phyloP scores from a whole-genome alignment of 2,797 vertebrate genomes.

The Peromyscus melanophrys region DNA sequence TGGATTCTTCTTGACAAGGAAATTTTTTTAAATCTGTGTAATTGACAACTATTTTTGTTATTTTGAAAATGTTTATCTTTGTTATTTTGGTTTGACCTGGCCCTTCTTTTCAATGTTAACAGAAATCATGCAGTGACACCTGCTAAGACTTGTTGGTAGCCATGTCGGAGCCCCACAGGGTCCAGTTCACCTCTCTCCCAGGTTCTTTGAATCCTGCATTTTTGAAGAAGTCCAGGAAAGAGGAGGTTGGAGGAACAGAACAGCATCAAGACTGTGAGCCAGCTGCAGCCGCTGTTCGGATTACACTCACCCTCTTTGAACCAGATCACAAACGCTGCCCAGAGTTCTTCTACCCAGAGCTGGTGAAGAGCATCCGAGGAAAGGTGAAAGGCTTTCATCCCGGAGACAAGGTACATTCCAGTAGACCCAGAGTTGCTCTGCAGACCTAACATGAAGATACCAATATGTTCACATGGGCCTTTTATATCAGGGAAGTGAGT shows the following conservation, averaged over 20 bases:
- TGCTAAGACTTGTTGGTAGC: slow-evolving; percentile 76
- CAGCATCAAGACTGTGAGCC: slow-evolving; percentile 87
- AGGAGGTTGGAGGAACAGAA: slow-evolving; percentile 81
- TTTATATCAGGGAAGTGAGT: background rate
- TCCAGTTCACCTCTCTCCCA: slow-evolving; percentile 91
- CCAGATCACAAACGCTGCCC: slow-evolving; percentile 93
- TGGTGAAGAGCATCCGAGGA: slow-evolving; percentile 88
- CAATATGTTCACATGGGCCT: background rate
- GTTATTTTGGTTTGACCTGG: slow-evolving; percentile 57
- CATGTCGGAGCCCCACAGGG: slow-evolving; percentile 94
- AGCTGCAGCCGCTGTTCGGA: slow-evolving; percentile 88
- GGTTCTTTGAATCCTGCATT: slow-evolving; percentile 86
- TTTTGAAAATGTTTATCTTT: slow-evolving; percentile 48
- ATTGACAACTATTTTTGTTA: background rate
- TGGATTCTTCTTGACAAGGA: slow-evolving; percentile 43
- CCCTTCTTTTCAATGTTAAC: slow-evolving; percentile 68
- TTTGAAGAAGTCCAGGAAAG: slow-evolving; percentile 86
- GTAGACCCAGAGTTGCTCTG: background rate
- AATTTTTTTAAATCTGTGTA: slow-evolving; percentile 49
- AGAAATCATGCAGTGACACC: slow-evolving; percentile 87
- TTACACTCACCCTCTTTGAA: slow-evolving; percentile 92
- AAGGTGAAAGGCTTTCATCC: slow-evolving; percentile 84
- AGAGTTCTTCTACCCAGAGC: slow-evolving; percentile 95
- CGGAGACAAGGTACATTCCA: slow-evolving; percentile 86
- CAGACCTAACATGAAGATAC: background rate